Conservation (phyloP, 2,888 invertebrate genomes). For the Drosophila macrospina region DNA sequence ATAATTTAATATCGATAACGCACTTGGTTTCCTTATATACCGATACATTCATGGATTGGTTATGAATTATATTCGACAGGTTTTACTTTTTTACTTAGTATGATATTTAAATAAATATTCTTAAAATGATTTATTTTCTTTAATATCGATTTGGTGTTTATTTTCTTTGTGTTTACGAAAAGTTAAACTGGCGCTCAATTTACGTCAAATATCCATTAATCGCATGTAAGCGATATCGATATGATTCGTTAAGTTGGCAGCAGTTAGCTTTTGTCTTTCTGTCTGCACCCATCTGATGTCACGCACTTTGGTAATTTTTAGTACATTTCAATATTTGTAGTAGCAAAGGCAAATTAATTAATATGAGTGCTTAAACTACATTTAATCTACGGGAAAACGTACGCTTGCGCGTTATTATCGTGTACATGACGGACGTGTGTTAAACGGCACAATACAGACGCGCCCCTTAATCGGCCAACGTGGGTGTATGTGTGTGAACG, state of each 20-base stretch:
- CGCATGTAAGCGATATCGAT: background rate
- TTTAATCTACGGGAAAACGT: slow-evolving; percentile 44
- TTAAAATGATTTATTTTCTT: no score
- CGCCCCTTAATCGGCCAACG: slow-evolving; percentile 27
- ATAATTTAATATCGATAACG: no score
- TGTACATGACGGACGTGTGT: slow-evolving; percentile 9
- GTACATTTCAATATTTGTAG: slow-evolving; percentile 38
- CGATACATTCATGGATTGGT: no score
- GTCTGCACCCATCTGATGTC: slow-evolving; percentile 26
- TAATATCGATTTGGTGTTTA: no score
- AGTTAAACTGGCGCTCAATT: background rate
- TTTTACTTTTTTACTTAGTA: no score
- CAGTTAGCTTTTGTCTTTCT: slow-evolving; percentile 24
- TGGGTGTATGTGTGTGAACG: slow-evolving; percentile 13
- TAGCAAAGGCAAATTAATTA: slow-evolving; percentile 54
- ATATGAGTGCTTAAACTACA: slow-evolving; percentile 53
- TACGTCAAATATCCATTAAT: background rate
- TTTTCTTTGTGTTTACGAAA: no score
- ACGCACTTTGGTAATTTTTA: slow-evolving; percentile 45
- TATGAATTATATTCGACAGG: no score
- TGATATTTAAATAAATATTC: no score
- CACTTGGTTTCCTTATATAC: no score
- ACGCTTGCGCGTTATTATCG: slow-evolving; percentile 52
- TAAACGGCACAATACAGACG: slow-evolving; percentile 29
- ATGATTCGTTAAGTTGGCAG: slow-evolving; percentile 2